A percentile compares a stretch with the other conserved stretches of the same genome.
Conservation (phyloP, 1,140 invertebrate species). For the Zaprionus vittiger region DNA sequence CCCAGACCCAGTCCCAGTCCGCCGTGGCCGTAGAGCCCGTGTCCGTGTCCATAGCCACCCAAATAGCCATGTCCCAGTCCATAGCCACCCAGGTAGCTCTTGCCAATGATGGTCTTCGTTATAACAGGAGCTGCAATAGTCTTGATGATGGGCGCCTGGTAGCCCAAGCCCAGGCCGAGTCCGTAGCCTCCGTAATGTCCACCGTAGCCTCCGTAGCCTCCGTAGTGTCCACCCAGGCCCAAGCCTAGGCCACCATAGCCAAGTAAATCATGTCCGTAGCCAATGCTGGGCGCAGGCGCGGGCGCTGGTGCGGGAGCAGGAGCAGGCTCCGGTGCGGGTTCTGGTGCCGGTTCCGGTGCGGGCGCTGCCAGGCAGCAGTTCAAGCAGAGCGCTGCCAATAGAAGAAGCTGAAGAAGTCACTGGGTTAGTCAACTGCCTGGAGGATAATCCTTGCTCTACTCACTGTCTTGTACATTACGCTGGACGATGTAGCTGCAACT, state of each 20-base stretch:
- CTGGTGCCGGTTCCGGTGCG: slow-evolving; percentile 48
- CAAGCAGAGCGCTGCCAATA: slow-evolving; percentile 53
- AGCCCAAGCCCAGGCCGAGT: slow-evolving; percentile 55
- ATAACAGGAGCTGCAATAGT: slow-evolving; percentile 60
- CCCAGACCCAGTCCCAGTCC: slow-evolving; percentile 65
- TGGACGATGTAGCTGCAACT: slow-evolving; percentile 10
- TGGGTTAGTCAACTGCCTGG: background rate
- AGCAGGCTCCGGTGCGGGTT: slow-evolving; percentile 42
- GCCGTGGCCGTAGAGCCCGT: slow-evolving; percentile 63
- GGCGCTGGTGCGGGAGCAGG: slow-evolving; percentile 55
- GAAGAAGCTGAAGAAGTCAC: slow-evolving; percentile 40
- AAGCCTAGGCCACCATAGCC: slow-evolving; percentile 59
- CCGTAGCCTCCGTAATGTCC: slow-evolving; percentile 55
- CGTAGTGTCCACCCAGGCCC: slow-evolving; percentile 46
- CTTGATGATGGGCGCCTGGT: slow-evolving; percentile 60
- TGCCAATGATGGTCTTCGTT: slow-evolving; percentile 79
- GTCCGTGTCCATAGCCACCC: slow-evolving; percentile 68
- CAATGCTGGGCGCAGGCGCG: slow-evolving; percentile 55
- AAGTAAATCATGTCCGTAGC: slow-evolving; percentile 62
- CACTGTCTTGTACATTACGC: slow-evolving; percentile 60
- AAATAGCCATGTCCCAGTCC: slow-evolving; percentile 68
- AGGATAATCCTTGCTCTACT: slow-evolving; percentile 29
- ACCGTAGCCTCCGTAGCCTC: slow-evolving; percentile 40
- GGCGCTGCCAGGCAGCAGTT: slow-evolving; percentile 48
- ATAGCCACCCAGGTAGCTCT: slow-evolving; percentile 66